phyloP scores from a whole-genome alignment of 2,888 invertebrate species.

The Limenitis camilla region DNA sequence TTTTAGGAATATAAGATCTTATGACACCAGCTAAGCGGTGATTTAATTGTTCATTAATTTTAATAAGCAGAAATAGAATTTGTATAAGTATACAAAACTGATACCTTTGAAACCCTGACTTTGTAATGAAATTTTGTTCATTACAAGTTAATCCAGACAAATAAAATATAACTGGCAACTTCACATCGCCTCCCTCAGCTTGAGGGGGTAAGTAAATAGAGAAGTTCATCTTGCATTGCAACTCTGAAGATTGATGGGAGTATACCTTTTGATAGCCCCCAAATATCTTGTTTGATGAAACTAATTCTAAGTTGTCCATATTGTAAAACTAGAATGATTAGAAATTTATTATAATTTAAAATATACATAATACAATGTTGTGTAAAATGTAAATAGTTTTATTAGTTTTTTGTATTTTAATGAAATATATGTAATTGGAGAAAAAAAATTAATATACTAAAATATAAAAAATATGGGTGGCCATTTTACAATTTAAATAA shows the following conservation, averaged over 20 bases:
- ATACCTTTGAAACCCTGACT: slow-evolving; percentile 92
- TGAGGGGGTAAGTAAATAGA: slow-evolving; percentile 92
- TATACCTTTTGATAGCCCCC: slow-evolving; percentile 91
- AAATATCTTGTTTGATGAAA: slow-evolving; percentile 83
- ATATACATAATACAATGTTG: no score
- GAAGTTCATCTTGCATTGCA: slow-evolving; percentile 95
- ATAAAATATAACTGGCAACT: slow-evolving; percentile 90
- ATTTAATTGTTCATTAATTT: no score
- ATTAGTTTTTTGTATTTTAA: no score
- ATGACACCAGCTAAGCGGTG: no score
- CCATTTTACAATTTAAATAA: no score
- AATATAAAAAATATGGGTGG: no score
- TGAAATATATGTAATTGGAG: no score
- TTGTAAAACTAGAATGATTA: slow-evolving; percentile 22
- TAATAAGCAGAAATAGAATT: no score
- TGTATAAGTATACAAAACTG: background rate
- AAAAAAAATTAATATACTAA: no score
- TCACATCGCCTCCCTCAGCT: slow-evolving; percentile 73
- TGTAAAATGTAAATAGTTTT: no score
- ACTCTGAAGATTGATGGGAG: slow-evolving; percentile 83
- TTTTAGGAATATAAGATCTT: no score
- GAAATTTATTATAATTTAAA: background rate
- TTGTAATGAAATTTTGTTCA: slow-evolving; percentile 96
- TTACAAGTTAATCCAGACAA: slow-evolving; percentile 94
- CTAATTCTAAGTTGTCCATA: slow-evolving; percentile 74